Evolutionary conservation across 2,888 invertebrate genomes (phyloP).

Genomic region (Aricia artaxerxes): DNA sequence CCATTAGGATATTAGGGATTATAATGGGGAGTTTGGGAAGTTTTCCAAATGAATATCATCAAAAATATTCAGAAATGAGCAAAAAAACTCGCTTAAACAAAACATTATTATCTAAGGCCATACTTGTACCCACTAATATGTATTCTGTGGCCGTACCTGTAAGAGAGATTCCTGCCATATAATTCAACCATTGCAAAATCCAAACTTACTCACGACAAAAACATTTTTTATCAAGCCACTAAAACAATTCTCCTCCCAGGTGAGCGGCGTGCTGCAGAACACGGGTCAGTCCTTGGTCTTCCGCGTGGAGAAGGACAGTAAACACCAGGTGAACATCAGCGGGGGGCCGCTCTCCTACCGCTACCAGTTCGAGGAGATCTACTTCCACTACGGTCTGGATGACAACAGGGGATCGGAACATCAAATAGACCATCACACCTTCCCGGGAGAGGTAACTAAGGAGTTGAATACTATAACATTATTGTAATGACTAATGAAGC

Average conservation of each 20-base stretch:
- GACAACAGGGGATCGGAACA: constrained; percentile 97
- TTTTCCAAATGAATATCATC: too few species aligned
- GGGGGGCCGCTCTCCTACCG: constrained; percentile 97
- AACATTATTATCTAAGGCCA: too few species aligned
- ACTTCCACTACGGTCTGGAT: constrained; percentile 95
- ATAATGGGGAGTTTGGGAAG: too few species aligned
- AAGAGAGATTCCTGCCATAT: too few species aligned
- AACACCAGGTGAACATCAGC: constrained; percentile 95
- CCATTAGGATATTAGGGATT: not conserved
- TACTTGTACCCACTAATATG: too few species aligned
- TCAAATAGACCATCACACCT: constrained; percentile 95
- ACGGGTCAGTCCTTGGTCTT: constrained; percentile 97
- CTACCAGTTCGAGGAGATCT: constrained; percentile 97
- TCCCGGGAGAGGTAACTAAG: constrained; percentile 94
- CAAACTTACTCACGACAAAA: too few species aligned
- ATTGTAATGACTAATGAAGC: too few species aligned
- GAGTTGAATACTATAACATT: not conserved
- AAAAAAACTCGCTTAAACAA: too few species aligned
- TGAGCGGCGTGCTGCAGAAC: constrained; percentile 93
- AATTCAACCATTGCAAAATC: too few species aligned
- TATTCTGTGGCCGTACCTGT: too few species aligned
- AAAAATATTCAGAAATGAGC: too few species aligned
- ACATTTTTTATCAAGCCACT: too few species aligned
- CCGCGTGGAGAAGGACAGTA: constrained; percentile 93
- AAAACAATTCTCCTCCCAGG: constrained; percentile 71